These are phyloP conservation scores for Drosophila leontia DNA, from an alignment of 1,140 invertebrate genomes.

Conservation along the genomic window DNA sequence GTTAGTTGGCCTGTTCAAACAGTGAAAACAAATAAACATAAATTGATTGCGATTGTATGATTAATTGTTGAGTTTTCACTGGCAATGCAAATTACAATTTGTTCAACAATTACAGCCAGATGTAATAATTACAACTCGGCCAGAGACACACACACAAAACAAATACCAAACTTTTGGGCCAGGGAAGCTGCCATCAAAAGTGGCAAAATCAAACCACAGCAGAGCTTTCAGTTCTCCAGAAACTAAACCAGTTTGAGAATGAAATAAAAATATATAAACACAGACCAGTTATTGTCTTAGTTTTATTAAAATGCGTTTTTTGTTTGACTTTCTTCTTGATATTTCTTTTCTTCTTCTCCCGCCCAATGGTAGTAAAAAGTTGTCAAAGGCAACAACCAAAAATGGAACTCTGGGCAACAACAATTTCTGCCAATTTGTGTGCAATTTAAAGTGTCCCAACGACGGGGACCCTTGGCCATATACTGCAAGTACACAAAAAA, in stretches of 20 bases:
- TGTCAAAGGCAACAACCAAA: slow-evolving; percentile 66
- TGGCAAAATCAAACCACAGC: slow-evolving; percentile 36
- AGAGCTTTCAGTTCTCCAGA: slow-evolving; percentile 16
- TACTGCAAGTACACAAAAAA: slow-evolving; percentile 48
- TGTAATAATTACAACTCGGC: slow-evolving; percentile 13
- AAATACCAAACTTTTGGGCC: too few relatives aligned
- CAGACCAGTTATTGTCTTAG: slow-evolving; percentile 64
- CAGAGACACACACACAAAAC: not conserved
- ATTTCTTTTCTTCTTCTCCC: not conserved
- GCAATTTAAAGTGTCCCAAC: slow-evolving; percentile 63
- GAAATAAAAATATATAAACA: slow-evolving; percentile 11
- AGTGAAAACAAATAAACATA: slow-evolving; percentile 20
- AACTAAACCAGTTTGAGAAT: not conserved
- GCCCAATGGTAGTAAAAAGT: slow-evolving; percentile 27
- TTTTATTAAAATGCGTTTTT: slow-evolving; percentile 77
- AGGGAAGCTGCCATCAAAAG: too few relatives aligned
- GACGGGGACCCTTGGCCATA: too few relatives aligned
- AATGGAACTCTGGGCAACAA: slow-evolving; percentile 39
- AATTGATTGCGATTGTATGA: slow-evolving; percentile 39
- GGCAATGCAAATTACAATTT: slow-evolving; percentile 30
- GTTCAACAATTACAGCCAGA: slow-evolving; percentile 20
- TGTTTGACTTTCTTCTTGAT: slow-evolving; percentile 12
- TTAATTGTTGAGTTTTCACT: slow-evolving; percentile 18
- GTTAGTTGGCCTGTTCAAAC: slow-evolving; percentile 24
- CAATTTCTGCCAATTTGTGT: slow-evolving; percentile 76